phyloP scores from a whole-genome alignment of 2,797 vertebrate genomes.

The Gallinago solitaria region DNA sequence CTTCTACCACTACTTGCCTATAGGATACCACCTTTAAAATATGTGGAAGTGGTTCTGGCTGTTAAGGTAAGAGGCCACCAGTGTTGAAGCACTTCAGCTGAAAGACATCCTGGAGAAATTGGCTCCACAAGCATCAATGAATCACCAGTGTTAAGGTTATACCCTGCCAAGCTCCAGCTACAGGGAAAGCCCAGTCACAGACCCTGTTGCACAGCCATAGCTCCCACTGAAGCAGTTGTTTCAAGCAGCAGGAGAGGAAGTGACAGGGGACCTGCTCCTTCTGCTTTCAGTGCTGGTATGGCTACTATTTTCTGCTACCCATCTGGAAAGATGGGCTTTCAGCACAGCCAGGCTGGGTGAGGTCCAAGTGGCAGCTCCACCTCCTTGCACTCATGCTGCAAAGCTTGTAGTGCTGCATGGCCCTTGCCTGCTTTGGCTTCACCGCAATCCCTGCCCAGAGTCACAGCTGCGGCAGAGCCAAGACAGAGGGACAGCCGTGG shows the following conservation, averaged over 20 bases:
- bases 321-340: background rate
- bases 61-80: background rate
- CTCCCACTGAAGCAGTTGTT: background rate
- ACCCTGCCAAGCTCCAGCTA: background rate
- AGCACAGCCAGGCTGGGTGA: background rate
- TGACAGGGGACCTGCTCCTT: accelerated
- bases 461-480: background rate
- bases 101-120: background rate
- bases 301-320: background rate
- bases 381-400: no score
- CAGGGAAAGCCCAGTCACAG: background rate
- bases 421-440: no score
- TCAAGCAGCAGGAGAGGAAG: background rate
- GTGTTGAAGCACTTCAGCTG: background rate
- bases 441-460: accelerated
- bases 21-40: background rate
- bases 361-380: background rate
- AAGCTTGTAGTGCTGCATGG: accelerated
- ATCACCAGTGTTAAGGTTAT: background rate
- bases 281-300: background rate
- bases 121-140: background rate
- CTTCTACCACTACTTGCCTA: background rate
- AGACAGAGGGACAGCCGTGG: background rate
- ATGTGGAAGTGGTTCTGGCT: background rate
- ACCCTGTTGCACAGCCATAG: background rate